Evolutionary conservation across 2,797 vertebrate genomes (phyloP).

Genomic region (Gambusia yucatana): DNA sequence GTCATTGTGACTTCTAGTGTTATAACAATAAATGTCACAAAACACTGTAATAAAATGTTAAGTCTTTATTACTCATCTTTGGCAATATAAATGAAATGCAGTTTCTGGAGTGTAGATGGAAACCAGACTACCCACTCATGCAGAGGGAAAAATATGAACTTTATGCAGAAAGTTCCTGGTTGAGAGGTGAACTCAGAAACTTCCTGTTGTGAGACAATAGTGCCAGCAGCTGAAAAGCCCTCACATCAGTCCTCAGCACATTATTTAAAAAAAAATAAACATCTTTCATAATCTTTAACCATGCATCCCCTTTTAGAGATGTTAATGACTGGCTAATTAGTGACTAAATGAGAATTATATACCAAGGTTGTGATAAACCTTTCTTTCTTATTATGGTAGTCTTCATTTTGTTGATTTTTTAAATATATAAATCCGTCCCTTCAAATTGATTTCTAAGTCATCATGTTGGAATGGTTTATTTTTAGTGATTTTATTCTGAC

Average conservation of each 20-base stretch:
- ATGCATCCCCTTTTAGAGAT: background rate
- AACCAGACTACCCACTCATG: background rate
- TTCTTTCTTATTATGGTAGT: background rate
- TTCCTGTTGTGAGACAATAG: background rate
- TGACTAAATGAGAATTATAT: background rate
- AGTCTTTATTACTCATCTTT: background rate
- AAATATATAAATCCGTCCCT: background rate
- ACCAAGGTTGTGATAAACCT: background rate
- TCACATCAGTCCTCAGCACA: background rate
- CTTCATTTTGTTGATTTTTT: background rate
- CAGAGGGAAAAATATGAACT: background rate
- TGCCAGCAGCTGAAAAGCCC: background rate
- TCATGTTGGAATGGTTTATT: background rate
- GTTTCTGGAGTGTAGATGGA: background rate
- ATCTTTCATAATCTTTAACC: background rate
- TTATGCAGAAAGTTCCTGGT: background rate
- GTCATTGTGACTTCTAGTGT: background rate
- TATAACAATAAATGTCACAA: background rate
- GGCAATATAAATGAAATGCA: background rate
- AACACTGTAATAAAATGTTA: background rate
- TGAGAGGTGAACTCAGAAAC: background rate
- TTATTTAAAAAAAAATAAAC: background rate
- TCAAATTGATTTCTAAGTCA: background rate
- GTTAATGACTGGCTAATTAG: background rate
- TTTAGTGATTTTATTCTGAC: background rate